Base-by-base conservation (phyloP, 2,888 invertebrate genomes). In the Thalpophila matura region DNA sequence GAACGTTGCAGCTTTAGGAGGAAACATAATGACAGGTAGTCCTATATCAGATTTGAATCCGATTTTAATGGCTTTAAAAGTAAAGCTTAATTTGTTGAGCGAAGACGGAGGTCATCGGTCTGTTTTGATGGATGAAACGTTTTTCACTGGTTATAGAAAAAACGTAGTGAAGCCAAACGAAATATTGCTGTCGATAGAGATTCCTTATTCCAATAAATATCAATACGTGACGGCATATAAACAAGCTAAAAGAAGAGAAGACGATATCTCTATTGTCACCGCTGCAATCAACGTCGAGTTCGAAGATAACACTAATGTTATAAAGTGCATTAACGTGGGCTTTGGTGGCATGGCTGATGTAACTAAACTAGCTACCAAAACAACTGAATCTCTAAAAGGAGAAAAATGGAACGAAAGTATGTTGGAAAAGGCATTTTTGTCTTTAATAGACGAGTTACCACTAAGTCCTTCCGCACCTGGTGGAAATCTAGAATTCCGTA, bases 21-120 rank as follows among this genome's bases (percentile, higher is more conserved):
- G 99, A 16, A 99, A 99, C 86, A 98, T 99, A 73, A 98, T 99
- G 96, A 99, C 99, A 0, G 98, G 98, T 18, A 99, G 99, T 92
- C 99, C 99, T 0, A 99, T 99, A 86, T 99, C 99, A 0, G 99
- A 99, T 91, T 95, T 99, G 85, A 98, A 98, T 91, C 99, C 99
- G 0, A 96, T 99, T 75, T 96, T 99, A 65, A 97, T 98, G 96
- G 98, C 99, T 0, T 96, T 97, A 14, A 96, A 98, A 80, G 96
- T 98, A 40, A 96, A 98, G 82, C 87, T 97, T n/a, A 96, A 96
- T 79, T 86, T 97, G 1, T 83, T 95, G 12, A 97, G 97, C 80
- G 92, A 87, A 79, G 75, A 93, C 70, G 92, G 89, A 37, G 96
- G 96, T 6, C 86, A 83, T 29, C 92, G 97, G 70, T 93, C 92